These are phyloP conservation scores for Quadroppia sp. DNA, from an alignment of 2,888 invertebrate genomes.

Conservation along the genomic window DNA sequence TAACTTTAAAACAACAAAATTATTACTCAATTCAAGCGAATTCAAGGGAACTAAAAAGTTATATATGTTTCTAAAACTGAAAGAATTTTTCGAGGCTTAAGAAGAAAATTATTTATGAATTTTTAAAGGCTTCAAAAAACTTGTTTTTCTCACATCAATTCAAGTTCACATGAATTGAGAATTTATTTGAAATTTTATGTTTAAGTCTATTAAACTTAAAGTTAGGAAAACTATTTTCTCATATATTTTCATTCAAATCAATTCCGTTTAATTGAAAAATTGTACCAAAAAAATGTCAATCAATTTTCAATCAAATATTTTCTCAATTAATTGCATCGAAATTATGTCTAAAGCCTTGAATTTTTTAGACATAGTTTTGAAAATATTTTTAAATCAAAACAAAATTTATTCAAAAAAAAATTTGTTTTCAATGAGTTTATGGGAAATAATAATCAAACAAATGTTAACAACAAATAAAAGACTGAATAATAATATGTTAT, in stretches of 20 bases:
- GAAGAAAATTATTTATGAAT: constrained; percentile 23
- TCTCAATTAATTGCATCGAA: no score
- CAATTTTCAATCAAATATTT: no score
- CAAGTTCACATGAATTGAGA: constrained; percentile 4
- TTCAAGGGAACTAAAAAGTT: neutral
- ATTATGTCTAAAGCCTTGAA: no score
- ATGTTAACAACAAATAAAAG: neutral
- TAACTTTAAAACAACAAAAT: neutral
- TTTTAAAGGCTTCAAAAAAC: neutral
- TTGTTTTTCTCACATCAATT: constrained; percentile 1
- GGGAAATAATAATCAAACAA: no score
- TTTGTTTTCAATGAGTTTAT: no score
- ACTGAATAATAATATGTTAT: neutral
- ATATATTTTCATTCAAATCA: neutral
- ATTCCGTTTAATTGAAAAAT: neutral
- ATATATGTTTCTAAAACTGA: neutral
- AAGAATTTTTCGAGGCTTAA: neutral
- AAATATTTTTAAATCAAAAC: no score
- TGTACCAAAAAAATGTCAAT: no score
- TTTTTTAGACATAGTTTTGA: no score
- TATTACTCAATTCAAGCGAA: neutral
- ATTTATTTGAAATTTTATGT: neutral
- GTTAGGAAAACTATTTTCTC: neutral
- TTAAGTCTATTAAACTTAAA: neutral
- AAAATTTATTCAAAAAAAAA: no score